Percentiles rank a stretch among this genome's conserved stretches.
Conservation (phyloP, 2,888 invertebrate genomes). For the Philhelius pedissequus region DNA sequence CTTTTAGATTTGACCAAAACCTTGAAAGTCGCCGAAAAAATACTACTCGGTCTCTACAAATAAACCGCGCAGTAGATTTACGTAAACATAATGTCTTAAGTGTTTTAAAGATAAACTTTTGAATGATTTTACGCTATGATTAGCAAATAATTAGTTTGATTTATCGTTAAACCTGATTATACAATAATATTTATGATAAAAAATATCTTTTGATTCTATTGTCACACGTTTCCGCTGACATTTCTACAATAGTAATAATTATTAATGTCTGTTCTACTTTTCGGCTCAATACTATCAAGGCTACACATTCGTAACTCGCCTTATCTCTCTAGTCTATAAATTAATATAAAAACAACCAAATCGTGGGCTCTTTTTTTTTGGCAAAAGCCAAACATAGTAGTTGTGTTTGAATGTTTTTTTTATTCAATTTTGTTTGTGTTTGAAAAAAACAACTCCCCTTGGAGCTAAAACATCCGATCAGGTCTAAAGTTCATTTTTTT, state of each 20-base stretch:
- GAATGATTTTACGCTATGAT: neutral
- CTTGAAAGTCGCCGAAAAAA: too few relatives aligned
- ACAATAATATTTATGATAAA: neutral
- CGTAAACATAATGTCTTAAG: too few relatives aligned
- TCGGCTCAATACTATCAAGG: neutral
- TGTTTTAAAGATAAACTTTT: neutral
- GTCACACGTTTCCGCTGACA: neutral
- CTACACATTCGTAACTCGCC: neutral
- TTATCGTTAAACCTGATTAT: neutral
- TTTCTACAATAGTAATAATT: too few relatives aligned
- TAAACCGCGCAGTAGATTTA: neutral
- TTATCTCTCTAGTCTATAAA: neutral
- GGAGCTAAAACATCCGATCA: conserved; percentile 48
- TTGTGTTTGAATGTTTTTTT: neutral
- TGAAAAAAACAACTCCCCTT: conserved; percentile 19
- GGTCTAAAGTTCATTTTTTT: conserved; percentile 37
- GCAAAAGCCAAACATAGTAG: neutral
- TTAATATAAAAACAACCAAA: neutral
- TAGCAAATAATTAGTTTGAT: neutral
- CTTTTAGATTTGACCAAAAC: neutral
- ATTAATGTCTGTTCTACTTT: neutral
- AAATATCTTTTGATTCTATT: too few relatives aligned
- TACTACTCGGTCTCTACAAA: neutral
- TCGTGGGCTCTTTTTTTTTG: neutral
- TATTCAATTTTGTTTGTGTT: neutral